phyloP scores from a whole-genome alignment of 1,140 invertebrate species.

The Meteorus sp. region DNA sequence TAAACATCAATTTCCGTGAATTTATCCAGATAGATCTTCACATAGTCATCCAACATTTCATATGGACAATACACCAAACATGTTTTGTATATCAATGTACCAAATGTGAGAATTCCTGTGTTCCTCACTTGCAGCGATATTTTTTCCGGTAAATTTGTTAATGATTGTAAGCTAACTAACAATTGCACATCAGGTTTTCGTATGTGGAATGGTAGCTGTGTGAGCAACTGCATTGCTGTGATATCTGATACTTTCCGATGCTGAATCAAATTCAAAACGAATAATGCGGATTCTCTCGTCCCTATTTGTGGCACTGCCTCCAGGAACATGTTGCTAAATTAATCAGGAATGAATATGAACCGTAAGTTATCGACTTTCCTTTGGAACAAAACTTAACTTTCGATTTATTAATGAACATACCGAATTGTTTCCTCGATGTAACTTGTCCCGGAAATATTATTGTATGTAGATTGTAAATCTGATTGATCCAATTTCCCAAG shows the following conservation, averaged over 20 bases:
- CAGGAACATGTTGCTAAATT: slow-evolving; percentile 67
- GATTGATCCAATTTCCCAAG: slow-evolving; percentile 44
- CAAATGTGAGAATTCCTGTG: slow-evolving; percentile 70
- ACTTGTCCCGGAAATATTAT: slow-evolving; percentile 54
- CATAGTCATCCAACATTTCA: slow-evolving; percentile 71
- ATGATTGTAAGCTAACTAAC: slow-evolving; percentile 57
- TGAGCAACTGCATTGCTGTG: slow-evolving; percentile 62
- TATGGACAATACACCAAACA: slow-evolving; percentile 61
- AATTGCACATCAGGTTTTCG: slow-evolving; percentile 61
- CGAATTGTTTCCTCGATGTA: slow-evolving; percentile 56
- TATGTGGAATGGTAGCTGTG: slow-evolving; percentile 64
- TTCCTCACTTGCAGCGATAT: slow-evolving; percentile 62
- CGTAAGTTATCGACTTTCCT: too few species aligned
- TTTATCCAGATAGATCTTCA: slow-evolving; percentile 69
- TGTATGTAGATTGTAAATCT: slow-evolving; percentile 48
- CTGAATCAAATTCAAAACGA: slow-evolving; percentile 67
- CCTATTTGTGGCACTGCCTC: slow-evolving; percentile 73
- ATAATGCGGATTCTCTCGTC: slow-evolving; percentile 64
- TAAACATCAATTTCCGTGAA: slow-evolving; percentile 67
- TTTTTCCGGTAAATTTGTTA: slow-evolving; percentile 57
- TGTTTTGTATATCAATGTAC: slow-evolving; percentile 69
- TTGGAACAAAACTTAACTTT: too few species aligned
- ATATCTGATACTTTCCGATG: slow-evolving; percentile 63
- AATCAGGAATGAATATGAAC: slow-evolving; percentile 9
- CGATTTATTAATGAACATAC: slow-evolving; percentile 27